These are phyloP conservation scores for Engraulis encrasicolus DNA, from an alignment of 2,113 vertebrate genomes.

Conservation along the genomic window DNA sequence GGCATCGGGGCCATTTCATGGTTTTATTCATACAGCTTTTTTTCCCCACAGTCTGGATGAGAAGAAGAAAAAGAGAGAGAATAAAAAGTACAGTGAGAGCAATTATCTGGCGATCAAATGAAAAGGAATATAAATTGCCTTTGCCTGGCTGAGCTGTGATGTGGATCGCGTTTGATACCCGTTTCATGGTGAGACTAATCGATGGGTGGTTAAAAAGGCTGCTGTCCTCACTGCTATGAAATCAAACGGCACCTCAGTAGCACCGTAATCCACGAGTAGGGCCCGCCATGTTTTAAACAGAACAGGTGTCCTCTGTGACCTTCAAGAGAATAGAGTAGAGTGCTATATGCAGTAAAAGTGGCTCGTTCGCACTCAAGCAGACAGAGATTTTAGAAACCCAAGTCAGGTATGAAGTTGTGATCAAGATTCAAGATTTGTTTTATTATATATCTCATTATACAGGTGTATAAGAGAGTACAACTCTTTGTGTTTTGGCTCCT, in stretches of 20 bases:
- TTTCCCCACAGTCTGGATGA: not conserved
- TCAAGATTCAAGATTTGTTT: not conserved
- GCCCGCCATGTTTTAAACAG: not conserved
- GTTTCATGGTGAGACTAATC: not conserved
- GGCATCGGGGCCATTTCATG: not conserved
- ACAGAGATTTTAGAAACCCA: not conserved
- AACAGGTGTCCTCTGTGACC: no score
- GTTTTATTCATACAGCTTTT: not conserved
- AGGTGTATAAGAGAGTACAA: no score
- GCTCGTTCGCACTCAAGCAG: not conserved
- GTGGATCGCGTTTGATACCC: not conserved
- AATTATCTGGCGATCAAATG: not conserved
- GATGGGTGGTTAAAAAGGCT: not conserved
- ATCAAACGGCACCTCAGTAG: not conserved
- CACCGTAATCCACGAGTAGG: not conserved
- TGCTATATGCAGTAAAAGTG: not conserved
- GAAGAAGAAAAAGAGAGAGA: not conserved
- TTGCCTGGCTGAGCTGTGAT: not conserved
- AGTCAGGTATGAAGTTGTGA: not conserved
- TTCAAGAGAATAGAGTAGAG: not conserved
- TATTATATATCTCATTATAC: no score
- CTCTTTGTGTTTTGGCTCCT: no score
- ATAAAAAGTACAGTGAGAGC: not conserved
- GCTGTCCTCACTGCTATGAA: not conserved
- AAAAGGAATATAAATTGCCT: not conserved